Base-by-base conservation (phyloP, 2,113 vertebrate species). In the Larimichthys crocea region DNA sequence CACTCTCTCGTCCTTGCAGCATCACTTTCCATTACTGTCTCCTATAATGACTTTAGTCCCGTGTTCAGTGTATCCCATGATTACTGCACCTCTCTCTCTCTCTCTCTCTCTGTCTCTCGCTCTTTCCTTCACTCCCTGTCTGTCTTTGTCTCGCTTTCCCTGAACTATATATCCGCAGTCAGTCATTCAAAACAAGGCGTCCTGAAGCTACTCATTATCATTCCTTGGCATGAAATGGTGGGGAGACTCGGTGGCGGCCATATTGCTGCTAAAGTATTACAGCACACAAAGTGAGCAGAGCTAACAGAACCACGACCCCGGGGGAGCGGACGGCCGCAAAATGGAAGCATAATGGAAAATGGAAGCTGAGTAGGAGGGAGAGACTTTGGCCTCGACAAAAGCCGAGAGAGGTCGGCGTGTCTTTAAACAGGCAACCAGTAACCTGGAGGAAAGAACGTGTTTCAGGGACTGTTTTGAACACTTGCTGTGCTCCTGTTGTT, bases 121-220 rank as follows among this genome's bases (percentile, higher is more conserved):
- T 40, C 35, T 40, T 9, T 40, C 35, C 35, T 40, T 40, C 35
- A 40, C 69, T 29, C 35, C 29, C 52, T 62, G 44, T 20, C 10
- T 4, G 17, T 63, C 46, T 59, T 8, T 3, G 17, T 86, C 71
- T 86, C 68, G 22, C 68, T 72, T 73, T 65, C 65, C 83, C 75
- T 61, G 22, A 74, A 56, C 64, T 17, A 46, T 42, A n/a, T 20
- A 22, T 79, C 66, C 74, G 24, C 60, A 63, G 83, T 62, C 50
- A 24, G 83, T 53, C 59, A 7, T 71, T 83, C 67, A 83, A 86
- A 91, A 86, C 86, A 82, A 87, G 82, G 65, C 67, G 4, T 86
- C 78, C 77, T 83, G 63, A 87, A 88, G 86, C 88, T 86, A 61
- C 86, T 91, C 76, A 89, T 92, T 90, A 88, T 91, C 89, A 84